Evolutionary conservation across 2,888 invertebrate genomes (phyloP), one percentile per base, ranked within the genome.

Genomic region (Conchocele bisecta): DNA sequence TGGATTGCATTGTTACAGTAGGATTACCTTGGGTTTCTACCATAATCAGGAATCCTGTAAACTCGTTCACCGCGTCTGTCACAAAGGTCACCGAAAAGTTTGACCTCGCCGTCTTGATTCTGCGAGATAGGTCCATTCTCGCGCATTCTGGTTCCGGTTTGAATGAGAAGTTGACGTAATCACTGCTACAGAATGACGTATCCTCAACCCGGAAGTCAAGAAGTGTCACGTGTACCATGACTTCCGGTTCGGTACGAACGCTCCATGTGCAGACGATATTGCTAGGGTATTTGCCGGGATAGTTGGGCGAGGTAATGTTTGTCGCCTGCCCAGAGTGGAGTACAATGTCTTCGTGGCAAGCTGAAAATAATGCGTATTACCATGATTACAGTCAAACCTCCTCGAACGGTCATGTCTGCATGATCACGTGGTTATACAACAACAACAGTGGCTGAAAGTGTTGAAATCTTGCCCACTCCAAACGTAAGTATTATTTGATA

Each of bases 191-290:
- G 42, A 64, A 64, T 15, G 48, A 35, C 15, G 59, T 59, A 42
- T 73, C 63, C 29, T 73, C 67, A 17, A 73, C 24, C 46, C 37
- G 53, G 58, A 73, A 67, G 50, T 73, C 73, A 7, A 63, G 26
- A 7, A 56, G 59, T 1, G 63, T 73, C 9, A 39, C 39, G 28
- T 39, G 28, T 26, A 61, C 29, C 24, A 37, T 63, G 31, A 42
- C 63, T 35, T 71, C 46, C 48, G 26, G 39, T 2, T 56, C 35
- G 24, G 60, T 37, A 5, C 31, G 44, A 11, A 71, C 26, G 7
- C 29, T 31, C 73, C 73, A 73, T 26, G 54, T 48, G 41, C 73
- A 73, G 15, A 73, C 51, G 9, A 73, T 59, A 35, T 53, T 64
- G 35, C 41, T 54, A 17, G 73, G 73, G 50, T 73, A 73, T 9